phyloP scores from a whole-genome alignment of 2,113 vertebrate species.

The Cichladusa arquata region DNA sequence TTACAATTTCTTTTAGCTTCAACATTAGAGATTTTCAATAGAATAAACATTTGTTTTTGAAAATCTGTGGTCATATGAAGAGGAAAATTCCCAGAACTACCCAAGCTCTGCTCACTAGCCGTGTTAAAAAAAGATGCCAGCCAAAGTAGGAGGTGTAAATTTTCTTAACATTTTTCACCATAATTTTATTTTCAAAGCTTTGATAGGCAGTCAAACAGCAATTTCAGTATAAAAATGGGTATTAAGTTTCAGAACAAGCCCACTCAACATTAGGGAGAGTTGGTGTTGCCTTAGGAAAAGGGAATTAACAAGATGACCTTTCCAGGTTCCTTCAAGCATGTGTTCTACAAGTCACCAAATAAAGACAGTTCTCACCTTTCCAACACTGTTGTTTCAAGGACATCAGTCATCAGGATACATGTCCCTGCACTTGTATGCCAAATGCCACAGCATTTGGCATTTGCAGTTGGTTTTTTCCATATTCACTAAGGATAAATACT shows the following conservation, averaged over 20 bases:
- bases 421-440: not conserved
- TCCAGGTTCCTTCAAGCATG: not conserved
- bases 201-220: constrained; percentile 47
- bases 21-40: not conserved
- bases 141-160: constrained; percentile 60
- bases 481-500: not conserved
- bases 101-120: constrained; percentile 4
- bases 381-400: not conserved
- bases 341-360: not conserved
- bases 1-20: not conserved
- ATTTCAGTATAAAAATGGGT: constrained; percentile 11
- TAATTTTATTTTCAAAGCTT: constrained; percentile 57
- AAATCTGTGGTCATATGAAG: constrained; percentile 40
- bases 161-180: constrained; percentile 34
- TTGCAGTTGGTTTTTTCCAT: not conserved
- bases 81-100: constrained; percentile 41
- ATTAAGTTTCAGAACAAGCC: constrained; percentile 37
- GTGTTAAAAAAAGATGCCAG: constrained; percentile 58
- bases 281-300: not conserved
- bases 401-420: not conserved
- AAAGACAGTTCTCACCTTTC: not conserved
- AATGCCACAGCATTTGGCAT: accelerated
- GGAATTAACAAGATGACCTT: not conserved
- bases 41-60: not conserved
- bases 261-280: not conserved